These are phyloP conservation scores for Ischnus inquisitorius DNA, from an alignment of 2,888 invertebrate genomes.

Conservation along the genomic window DNA sequence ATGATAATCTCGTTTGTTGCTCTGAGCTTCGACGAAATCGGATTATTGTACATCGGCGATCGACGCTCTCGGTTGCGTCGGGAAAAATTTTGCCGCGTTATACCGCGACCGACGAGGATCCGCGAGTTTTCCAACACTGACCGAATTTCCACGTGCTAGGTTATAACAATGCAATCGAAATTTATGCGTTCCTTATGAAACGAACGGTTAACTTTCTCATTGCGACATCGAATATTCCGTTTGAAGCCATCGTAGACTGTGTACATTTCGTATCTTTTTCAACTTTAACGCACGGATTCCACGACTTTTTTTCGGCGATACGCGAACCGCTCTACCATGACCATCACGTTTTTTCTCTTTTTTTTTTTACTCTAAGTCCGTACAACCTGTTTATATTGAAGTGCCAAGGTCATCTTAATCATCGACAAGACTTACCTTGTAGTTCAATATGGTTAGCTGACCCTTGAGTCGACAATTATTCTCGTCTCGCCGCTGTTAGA, in stretches of 20 bases:
- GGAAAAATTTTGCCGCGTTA: background rate
- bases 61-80: background rate
- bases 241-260: background rate
- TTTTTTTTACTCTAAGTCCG: background rate
- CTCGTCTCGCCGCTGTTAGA: background rate
- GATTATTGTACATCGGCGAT: conserved; percentile 37
- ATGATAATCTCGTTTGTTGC: conserved; percentile 65
- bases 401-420: conserved; percentile 3
- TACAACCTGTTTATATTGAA: background rate
- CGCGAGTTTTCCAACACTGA: background rate
- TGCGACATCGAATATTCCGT: background rate
- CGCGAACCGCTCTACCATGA: background rate
- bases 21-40: conserved; percentile 45
- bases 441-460: background rate
- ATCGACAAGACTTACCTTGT: conserved; percentile 14
- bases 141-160: conserved; percentile 17
- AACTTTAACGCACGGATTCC: background rate
- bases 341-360: background rate
- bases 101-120: background rate
- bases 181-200: background rate
- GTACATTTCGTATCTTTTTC: background rate
- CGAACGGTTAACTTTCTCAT: background rate
- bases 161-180: conserved; percentile 26
- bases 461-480: conserved; percentile 1
- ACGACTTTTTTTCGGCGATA: background rate